A percentile compares a stretch with the other conserved stretches of the same genome.
Evolutionary conservation across 2,888 invertebrate species (phyloP).

Genomic region (Melinopterus prodromus): DNA sequence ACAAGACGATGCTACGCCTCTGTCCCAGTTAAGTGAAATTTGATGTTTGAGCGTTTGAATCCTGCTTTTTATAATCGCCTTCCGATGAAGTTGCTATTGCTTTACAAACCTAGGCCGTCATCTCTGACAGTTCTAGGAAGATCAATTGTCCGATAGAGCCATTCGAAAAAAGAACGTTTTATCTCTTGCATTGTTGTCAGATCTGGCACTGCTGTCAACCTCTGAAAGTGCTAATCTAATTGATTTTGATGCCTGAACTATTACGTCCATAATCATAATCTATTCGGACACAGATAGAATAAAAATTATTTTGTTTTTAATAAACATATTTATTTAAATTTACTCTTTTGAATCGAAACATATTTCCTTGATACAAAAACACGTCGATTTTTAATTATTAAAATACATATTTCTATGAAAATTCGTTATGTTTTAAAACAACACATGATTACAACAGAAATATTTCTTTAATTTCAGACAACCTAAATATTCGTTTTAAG

Average conservation of each 20-base stretch:
- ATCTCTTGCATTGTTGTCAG: neutral
- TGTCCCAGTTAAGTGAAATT: conserved; percentile 31
- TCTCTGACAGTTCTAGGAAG: neutral
- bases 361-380: too few relatives aligned
- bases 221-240: neutral
- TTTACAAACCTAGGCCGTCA: neutral
- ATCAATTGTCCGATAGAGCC: neutral
- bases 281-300: too few relatives aligned
- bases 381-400: too few relatives aligned
- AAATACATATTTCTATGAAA: too few relatives aligned
- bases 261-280: too few relatives aligned
- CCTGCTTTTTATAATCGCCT: neutral
- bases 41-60: conserved; percentile 16
- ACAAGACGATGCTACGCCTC: conserved; percentile 25
- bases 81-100: neutral
- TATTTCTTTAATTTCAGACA: too few relatives aligned
- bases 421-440: too few relatives aligned
- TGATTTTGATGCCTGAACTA: neutral
- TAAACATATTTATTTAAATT: too few relatives aligned
- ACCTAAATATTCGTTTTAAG: too few relatives aligned
- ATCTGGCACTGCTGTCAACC: neutral
- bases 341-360: too few relatives aligned
- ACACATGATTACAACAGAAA: too few relatives aligned
- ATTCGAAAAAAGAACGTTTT: neutral
- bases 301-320: too few relatives aligned